phyloP scores from a whole-genome alignment of 2,797 vertebrate species.

The Poeciliopsis turneri region DNA sequence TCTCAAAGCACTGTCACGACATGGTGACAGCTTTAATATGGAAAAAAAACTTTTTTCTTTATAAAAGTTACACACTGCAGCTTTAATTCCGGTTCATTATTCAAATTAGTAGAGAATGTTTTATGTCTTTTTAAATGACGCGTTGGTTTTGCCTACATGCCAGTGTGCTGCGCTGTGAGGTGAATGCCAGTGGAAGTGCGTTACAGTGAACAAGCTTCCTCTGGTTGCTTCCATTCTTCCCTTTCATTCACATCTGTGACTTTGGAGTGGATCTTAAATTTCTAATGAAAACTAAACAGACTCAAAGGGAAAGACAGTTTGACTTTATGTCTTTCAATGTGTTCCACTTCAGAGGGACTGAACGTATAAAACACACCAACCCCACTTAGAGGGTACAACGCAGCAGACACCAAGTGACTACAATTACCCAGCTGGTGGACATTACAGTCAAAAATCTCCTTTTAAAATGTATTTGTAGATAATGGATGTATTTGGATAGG shows the following conservation, averaged over 20 bases:
- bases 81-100: neutral
- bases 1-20: no score
- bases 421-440: slow-evolving; percentile 63
- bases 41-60: no score
- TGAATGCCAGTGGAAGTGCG: slow-evolving; percentile 85
- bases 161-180: slow-evolving; percentile 77
- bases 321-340: slow-evolving; percentile 47
- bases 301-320: slow-evolving; percentile 40
- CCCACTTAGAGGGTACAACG: slow-evolving; percentile 37
- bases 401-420: slow-evolving; percentile 52
- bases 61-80: no score
- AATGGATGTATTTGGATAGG: slow-evolving; percentile 26
- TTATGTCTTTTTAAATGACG: slow-evolving; percentile 22
- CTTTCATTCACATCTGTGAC: slow-evolving; percentile 52
- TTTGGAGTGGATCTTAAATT: slow-evolving; percentile 38
- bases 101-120: neutral
- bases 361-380: slow-evolving; percentile 31
- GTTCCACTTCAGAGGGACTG: slow-evolving; percentile 35
- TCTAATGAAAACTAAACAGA: slow-evolving; percentile 32
- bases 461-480: slow-evolving; percentile 26
- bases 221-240: slow-evolving; percentile 74
- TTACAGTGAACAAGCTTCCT: slow-evolving; percentile 81
- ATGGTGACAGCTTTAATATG: no score
- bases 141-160: slow-evolving; percentile 74
- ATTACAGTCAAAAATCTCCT: slow-evolving; percentile 44